phyloP scores from a whole-genome alignment of 30 jellyfish, hydroid and myxozoan species.

The Pseudorhiza aurosa region DNA sequence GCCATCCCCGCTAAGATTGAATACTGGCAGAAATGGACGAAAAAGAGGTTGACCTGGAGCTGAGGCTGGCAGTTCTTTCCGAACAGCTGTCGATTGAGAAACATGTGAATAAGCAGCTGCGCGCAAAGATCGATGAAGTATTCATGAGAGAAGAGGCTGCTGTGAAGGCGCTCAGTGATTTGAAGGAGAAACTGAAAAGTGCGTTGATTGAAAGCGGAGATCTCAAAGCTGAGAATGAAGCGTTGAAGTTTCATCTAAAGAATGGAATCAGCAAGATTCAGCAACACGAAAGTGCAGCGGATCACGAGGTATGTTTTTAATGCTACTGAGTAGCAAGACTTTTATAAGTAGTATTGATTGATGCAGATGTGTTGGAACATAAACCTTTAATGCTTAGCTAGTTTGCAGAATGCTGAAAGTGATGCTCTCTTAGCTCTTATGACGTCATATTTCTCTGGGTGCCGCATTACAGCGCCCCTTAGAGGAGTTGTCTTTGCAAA shows the following conservation, averaged over 20 bases:
- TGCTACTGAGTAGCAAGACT: too few species aligned
- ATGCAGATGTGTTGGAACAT: too few species aligned
- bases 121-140: neutral
- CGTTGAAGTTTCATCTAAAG: neutral
- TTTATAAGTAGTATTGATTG: too few species aligned
- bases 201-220: neutral
- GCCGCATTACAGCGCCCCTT: too few species aligned
- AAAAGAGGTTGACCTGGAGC: neutral
- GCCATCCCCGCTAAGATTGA: too few species aligned
- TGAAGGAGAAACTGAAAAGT: neutral
- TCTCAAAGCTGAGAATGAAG: conserved; percentile 5
- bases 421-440: too few species aligned
- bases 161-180: neutral
- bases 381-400: too few species aligned
- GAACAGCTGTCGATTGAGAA: conserved; percentile 3
- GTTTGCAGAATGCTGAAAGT: neutral
- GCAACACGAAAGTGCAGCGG: neutral
- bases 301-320: neutral
- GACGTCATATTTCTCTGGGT: too few species aligned
- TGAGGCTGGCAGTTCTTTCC: neutral
- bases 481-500: too few species aligned
- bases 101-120: neutral
- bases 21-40: neutral
- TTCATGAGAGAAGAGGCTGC: neutral
- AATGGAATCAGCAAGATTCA: neutral